These are phyloP conservation scores for Orchesellides sinensis DNA, from an alignment of 2,888 invertebrate genomes.

Conservation along the genomic window DNA sequence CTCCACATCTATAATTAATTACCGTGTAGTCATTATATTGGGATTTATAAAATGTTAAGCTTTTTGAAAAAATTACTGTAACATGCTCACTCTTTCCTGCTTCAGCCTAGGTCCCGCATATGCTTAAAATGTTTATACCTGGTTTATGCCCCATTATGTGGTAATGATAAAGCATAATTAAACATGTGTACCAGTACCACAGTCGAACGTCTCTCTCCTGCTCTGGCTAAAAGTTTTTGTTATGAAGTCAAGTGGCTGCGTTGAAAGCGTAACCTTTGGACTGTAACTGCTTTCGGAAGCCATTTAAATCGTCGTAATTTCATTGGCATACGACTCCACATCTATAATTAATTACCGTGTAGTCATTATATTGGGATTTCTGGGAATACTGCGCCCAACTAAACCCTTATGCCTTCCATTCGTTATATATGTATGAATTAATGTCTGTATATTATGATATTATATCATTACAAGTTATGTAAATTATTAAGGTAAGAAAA, in stretches of 20 bases:
- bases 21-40: slow-evolving; percentile 20
- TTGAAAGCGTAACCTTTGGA: no score
- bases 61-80: slow-evolving; percentile 56
- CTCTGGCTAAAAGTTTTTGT: no score
- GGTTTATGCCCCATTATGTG: no score
- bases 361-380: slow-evolving; percentile 1
- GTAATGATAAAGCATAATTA: slow-evolving; percentile 12
- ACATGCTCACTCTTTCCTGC: slow-evolving; percentile 52
- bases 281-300: slow-evolving; percentile 52
- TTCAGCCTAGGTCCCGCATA: no score
- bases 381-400: slow-evolving; percentile 4
- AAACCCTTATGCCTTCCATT: slow-evolving; percentile 2
- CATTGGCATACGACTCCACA: slow-evolving; percentile 53
- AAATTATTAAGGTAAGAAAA: slow-evolving; percentile 35
- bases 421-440: not conserved
- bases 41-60: slow-evolving; percentile 11
- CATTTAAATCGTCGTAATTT: slow-evolving; percentile 54
- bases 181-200: no score
- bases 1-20: slow-evolving; percentile 53
- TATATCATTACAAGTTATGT: slow-evolving; percentile 7
- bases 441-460: not conserved
- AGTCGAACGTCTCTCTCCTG: no score
- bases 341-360: slow-evolving; percentile 53
- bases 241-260: no score
- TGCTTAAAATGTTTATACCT: no score